These are phyloP conservation scores for Mamestra configurata DNA, from an alignment of 1,140 invertebrate species.

Conservation along the genomic window DNA sequence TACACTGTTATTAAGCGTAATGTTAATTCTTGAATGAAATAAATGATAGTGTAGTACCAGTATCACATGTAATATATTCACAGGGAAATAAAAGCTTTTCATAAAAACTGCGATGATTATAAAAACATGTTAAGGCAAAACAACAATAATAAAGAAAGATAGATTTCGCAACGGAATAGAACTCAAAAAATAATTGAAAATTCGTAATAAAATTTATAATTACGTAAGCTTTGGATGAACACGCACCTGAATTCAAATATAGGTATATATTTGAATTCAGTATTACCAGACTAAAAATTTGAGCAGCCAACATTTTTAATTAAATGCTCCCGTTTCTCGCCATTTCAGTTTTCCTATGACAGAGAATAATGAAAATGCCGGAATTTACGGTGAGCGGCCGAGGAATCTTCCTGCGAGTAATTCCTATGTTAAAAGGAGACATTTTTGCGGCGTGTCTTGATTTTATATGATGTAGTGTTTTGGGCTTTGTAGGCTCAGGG, in stretches of 20 bases:
- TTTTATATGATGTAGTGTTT: conserved; percentile 60
- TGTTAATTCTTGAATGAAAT: neutral
- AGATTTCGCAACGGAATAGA: neutral
- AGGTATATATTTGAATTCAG: conserved; percentile 20
- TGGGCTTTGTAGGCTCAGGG: conserved; percentile 5
- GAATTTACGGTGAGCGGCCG: conserved; percentile 64
- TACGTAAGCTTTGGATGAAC: neutral
- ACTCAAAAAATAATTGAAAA: neutral
- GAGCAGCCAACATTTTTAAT: conserved; percentile 67
- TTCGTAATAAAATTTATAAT: conserved; percentile 6
- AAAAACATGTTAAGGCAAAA: too few species aligned
- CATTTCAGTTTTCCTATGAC: conserved; percentile 75
- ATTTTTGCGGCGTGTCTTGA: conserved; percentile 67
- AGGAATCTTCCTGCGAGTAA: conserved; percentile 62
- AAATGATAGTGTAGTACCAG: too few species aligned
- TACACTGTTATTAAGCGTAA: neutral
- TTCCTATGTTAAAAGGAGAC: conserved; percentile 67
- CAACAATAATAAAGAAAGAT: too few species aligned
- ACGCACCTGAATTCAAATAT: too few species aligned
- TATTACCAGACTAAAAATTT: conserved; percentile 42
- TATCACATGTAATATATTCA: too few species aligned
- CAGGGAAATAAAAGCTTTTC: too few species aligned
- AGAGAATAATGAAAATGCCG: conserved; percentile 78
- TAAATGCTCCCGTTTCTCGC: conserved; percentile 72
- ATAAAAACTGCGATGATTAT: too few species aligned